Conservation (phyloP, 2,888 invertebrate genomes). For the Dugesia japonica region DNA sequence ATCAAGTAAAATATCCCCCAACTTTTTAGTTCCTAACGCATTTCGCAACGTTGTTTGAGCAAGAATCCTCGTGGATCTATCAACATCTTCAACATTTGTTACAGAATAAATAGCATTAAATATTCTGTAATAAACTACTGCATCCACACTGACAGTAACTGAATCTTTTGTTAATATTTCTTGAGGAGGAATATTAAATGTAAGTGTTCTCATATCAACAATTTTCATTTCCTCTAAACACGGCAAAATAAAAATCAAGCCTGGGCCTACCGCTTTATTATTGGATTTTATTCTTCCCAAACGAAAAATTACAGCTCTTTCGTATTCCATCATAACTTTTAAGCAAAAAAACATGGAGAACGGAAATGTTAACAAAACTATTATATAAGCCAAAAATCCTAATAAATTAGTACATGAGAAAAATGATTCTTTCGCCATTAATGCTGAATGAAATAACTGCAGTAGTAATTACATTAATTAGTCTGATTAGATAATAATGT, state of each 20-base stretch:
- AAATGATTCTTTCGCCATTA: not conserved
- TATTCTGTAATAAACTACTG: conserved; percentile 38
- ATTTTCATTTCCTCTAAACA: conserved; percentile 50
- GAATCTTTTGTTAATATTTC: conserved; percentile 42
- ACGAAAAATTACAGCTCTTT: conserved; percentile 75
- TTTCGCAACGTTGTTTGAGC: conserved; percentile 37
- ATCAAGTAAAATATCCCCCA: conserved; percentile 40
- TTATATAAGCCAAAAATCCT: not conserved
- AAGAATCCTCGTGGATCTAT: conserved; percentile 36
- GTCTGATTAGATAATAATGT: not conserved
- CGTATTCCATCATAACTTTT: conserved; percentile 82
- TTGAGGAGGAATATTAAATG: conserved; percentile 37
- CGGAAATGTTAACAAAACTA: conserved; percentile 24
- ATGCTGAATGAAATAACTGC: not conserved
- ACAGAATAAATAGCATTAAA: conserved; percentile 36
- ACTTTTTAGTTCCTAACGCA: conserved; percentile 38
- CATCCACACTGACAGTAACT: conserved; percentile 42
- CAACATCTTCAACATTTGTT: conserved; percentile 37
- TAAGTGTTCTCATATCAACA: conserved; percentile 37
- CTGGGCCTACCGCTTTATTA: conserved; percentile 66
- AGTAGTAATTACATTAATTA: not conserved
- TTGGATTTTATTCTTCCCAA: conserved; percentile 68
- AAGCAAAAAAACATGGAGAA: conserved; percentile 34
- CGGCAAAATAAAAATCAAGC: conserved; percentile 80
- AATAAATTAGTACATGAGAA: not conserved